Evolutionary conservation across 1,140 invertebrate species (phyloP).

Genomic region (Arion vulgaris): DNA sequence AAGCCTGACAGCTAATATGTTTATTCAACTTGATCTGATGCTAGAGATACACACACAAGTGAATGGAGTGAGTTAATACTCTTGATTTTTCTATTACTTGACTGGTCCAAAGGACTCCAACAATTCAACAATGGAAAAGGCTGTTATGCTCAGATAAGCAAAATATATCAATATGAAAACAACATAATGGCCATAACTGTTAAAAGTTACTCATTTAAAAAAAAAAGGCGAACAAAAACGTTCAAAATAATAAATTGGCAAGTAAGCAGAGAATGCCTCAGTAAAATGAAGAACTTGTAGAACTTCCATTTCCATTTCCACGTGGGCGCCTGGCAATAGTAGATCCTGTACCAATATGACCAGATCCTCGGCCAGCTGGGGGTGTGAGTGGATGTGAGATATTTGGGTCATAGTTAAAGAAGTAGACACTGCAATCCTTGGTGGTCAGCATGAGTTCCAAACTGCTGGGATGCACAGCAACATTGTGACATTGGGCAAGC

Average conservation of each 20-base stretch:
- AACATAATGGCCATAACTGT: not conserved
- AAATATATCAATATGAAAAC: not conserved
- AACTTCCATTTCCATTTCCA: conserved; percentile 21
- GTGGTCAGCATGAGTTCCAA: conserved; percentile 95
- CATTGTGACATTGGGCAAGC: conserved; percentile 99
- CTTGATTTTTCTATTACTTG: no score
- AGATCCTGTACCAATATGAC: not conserved
- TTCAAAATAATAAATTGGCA: not conserved
- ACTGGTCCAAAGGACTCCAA: not conserved
- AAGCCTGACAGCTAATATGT: no score
- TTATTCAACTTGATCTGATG: no score
- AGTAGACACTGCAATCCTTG: conserved; percentile 98
- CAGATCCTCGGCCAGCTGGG: conserved; percentile 7
- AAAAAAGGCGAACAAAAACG: not conserved
- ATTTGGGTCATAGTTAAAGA: conserved; percentile 86
- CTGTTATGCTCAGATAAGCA: not conserved
- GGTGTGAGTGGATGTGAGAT: conserved; percentile 29
- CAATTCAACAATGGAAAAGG: conserved; percentile 12
- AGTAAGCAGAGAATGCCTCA: not conserved
- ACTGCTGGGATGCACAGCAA: conserved; percentile 98
- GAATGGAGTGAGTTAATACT: no score
- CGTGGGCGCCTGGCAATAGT: not conserved
- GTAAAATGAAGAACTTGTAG: not conserved
- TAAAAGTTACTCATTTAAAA: not conserved
- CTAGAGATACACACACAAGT: no score